Evolutionary conservation across 2,113 vertebrate genomes (phyloP).

Genomic region (Poeciliopsis prolifica): DNA sequence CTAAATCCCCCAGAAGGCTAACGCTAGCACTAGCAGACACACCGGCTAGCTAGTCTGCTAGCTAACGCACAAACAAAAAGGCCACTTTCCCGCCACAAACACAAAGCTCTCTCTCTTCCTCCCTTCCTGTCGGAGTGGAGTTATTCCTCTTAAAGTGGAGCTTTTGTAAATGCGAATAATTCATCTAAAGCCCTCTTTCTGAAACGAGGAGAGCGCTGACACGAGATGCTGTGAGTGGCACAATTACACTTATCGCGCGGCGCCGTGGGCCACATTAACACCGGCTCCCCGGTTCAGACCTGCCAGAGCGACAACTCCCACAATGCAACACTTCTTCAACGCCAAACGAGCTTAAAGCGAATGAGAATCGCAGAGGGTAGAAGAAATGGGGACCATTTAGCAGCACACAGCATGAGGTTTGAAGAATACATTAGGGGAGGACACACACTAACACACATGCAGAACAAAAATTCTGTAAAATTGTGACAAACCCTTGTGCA

Average conservation of each 20-base stretch:
- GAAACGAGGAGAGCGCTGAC: constrained; percentile 44
- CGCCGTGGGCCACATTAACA: constrained; percentile 23
- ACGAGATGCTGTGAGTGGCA: constrained; percentile 54
- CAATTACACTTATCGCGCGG: constrained; percentile 47
- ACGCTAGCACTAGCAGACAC: not conserved
- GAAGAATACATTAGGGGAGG: not conserved
- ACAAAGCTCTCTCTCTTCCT: constrained; percentile 13
- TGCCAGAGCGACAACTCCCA: constrained; percentile 48
- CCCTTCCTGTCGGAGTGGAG: constrained; percentile 29
- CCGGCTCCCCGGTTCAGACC: constrained; percentile 41
- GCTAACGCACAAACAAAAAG: not conserved
- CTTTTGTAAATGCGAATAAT: constrained; percentile 62
- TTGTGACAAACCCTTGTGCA: constrained; percentile 30
- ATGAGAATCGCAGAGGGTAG: constrained; percentile 43
- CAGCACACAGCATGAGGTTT: constrained; percentile 37
- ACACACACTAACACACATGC: constrained; percentile 15
- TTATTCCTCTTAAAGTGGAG: constrained; percentile 53
- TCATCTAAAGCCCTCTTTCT: constrained; percentile 53
- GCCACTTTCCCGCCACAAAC: constrained; percentile 9
- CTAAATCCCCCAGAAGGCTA: constrained; percentile 33
- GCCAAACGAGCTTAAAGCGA: constrained; percentile 59
- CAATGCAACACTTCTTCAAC: constrained; percentile 42
- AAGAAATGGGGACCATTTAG: constrained; percentile 47
- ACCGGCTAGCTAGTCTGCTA: not conserved
- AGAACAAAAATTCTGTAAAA: constrained; percentile 6